phyloP scores from a whole-genome alignment of 2,888 invertebrate species.

The Dynastes hyllus region DNA sequence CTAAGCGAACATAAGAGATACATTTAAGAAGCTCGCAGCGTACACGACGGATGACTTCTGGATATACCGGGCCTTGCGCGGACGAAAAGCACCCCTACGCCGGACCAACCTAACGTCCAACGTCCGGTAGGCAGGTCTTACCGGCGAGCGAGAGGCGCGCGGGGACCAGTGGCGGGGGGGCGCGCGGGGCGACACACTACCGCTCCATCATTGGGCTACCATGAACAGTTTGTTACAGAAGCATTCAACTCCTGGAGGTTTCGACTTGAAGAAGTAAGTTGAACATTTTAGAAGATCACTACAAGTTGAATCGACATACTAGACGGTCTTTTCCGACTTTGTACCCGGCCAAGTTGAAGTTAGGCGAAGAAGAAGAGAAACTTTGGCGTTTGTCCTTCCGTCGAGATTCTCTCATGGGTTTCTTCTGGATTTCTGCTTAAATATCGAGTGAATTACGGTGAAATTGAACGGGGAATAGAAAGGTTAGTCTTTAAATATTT shows the following conservation, averaged over 20 bases:
- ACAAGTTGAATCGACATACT: slow-evolving; percentile 39
- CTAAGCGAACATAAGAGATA: slow-evolving; percentile 51
- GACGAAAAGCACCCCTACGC: slow-evolving; percentile 65
- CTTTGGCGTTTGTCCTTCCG: background rate
- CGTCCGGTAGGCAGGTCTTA: slow-evolving; percentile 66
- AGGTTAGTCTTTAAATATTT: background rate
- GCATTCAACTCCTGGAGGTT: slow-evolving; percentile 64
- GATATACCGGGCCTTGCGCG: slow-evolving; percentile 61
- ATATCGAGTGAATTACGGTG: background rate
- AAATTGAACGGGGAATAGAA: background rate
- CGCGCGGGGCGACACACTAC: slow-evolving; percentile 69
- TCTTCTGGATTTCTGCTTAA: background rate
- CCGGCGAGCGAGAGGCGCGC: slow-evolving; percentile 59
- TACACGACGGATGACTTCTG: slow-evolving; percentile 62
- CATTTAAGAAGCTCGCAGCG: slow-evolving; percentile 50
- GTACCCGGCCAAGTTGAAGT: slow-evolving; percentile 5
- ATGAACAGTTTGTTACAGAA: slow-evolving; percentile 71
- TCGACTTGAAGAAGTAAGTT: slow-evolving; percentile 60
- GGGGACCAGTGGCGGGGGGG: slow-evolving; percentile 60
- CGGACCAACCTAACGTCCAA: slow-evolving; percentile 62
- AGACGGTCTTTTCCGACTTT: slow-evolving; percentile 12
- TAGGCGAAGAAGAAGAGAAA: background rate
- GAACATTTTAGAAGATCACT: slow-evolving; percentile 46
- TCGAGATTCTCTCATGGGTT: background rate
- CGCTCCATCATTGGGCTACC: slow-evolving; percentile 71